Conservation (phyloP, 2,888 invertebrate genomes). For the Dendrolimus pini region DNA sequence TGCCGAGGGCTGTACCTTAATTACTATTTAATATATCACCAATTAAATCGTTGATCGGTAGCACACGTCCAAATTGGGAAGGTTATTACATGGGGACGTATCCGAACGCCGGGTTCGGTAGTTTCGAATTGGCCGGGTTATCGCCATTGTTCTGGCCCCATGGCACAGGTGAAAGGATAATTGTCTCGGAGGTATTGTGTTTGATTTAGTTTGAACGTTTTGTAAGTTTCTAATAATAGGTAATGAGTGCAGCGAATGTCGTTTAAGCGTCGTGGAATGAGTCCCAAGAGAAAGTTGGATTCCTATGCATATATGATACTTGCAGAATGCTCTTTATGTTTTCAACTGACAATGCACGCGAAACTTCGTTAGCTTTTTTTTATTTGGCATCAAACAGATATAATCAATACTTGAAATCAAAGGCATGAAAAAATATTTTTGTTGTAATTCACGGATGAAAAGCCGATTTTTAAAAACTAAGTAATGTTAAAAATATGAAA, state of each 20-base stretch:
- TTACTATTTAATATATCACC: conserved; percentile 74
- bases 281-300: not conserved
- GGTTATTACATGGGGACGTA: conserved; percentile 11
- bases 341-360: not conserved
- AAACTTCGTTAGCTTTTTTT: no score
- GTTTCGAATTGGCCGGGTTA: conserved; percentile 4
- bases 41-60: conserved; percentile 67
- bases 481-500: no score
- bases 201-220: conserved; percentile 10
- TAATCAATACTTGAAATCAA: no score
- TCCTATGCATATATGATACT: not conserved
- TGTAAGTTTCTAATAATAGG: conserved; percentile 23
- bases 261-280: not conserved
- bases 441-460: no score
- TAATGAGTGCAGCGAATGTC: not conserved
- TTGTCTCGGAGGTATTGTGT: conserved; percentile 7
- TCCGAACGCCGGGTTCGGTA: not conserved
- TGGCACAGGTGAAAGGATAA: conserved; percentile 10
- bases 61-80: conserved; percentile 36
- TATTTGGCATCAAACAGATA: no score
- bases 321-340: not conserved
- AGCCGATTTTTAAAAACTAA: no score
- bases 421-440: no score
- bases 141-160: conserved; percentile 5
- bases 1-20: conserved; percentile 50